Percentiles rank a stretch among this genome's conserved stretches.
These are phyloP conservation scores for Elmis aenea DNA, from an alignment of 2,888 invertebrate species.

Conservation along the genomic window DNA sequence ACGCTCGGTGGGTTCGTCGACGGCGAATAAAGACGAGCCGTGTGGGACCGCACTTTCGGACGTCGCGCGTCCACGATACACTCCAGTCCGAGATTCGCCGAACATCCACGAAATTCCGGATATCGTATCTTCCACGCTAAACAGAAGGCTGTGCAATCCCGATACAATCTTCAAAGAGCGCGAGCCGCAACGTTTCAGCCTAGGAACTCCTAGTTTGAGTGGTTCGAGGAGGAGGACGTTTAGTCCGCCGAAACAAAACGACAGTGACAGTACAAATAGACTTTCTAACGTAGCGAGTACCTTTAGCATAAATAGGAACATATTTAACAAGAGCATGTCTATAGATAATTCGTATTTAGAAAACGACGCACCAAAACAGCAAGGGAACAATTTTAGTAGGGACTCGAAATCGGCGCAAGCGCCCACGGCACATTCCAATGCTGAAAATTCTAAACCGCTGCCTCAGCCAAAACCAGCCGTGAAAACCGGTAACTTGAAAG, in stretches of 20 bases:
- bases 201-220: neutral
- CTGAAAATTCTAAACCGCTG: too few species aligned
- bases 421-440: too few species aligned
- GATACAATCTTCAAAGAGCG: neutral
- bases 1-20: too few species aligned
- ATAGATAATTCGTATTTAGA: too few species aligned
- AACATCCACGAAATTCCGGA: constrained; percentile 27
- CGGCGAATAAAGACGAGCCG: neutral
- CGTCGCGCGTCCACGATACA: neutral
- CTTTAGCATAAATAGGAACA: constrained; percentile 31
- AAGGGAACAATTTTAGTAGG: neutral
- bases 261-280: neutral
- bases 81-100: neutral
- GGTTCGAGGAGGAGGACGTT: neutral
- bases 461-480: too few species aligned
- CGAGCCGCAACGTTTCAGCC: too few species aligned
- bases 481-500: too few species aligned
- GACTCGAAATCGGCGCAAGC: too few species aligned
- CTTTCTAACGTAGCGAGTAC: constrained; percentile 1
- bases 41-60: neutral
- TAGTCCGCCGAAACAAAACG: too few species aligned
- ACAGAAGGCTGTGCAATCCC: constrained; percentile 4
- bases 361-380: neutral
- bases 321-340: constrained; percentile 27
- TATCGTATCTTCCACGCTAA: constrained; percentile 31